Conservation (phyloP, 23 tunicate species). For the Botrylloides violaceus region DNA sequence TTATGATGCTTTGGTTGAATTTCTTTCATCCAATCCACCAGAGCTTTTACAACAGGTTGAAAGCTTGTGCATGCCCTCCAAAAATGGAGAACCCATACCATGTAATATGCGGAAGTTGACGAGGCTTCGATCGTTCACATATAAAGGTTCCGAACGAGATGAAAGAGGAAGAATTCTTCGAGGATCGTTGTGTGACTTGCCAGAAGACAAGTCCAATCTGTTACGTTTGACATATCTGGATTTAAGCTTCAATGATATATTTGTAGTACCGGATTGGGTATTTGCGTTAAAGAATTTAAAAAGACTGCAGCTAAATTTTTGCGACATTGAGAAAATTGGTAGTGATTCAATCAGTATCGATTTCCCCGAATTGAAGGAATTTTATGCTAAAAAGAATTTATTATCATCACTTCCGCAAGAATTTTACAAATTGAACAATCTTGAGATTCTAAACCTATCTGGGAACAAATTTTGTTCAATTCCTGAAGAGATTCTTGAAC, state of each 20-base stretch:
- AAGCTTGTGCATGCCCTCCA: neutral
- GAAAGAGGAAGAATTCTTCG: neutral
- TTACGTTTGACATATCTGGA: neutral
- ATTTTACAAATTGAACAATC: neutral
- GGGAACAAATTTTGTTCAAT: neutral
- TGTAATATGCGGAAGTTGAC: neutral
- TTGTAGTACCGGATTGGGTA: neutral
- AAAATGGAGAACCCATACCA: neutral
- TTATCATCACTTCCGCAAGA: constrained; percentile 9
- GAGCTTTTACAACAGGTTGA: constrained; percentile 11
- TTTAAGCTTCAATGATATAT: constrained; percentile 12
- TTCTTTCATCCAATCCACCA: neutral
- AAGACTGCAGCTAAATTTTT: constrained; percentile 18
- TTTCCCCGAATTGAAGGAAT: neutral
- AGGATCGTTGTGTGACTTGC: neutral
- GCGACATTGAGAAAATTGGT: neutral
- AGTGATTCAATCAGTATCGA: neutral
- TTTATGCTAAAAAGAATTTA: constrained; percentile 8
- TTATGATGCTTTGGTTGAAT: neutral
- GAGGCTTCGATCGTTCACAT: neutral
- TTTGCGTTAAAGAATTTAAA: neutral
- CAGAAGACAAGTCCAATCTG: neutral
- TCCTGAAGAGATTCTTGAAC: neutral
- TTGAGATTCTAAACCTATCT: constrained; percentile 13
- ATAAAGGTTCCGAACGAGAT: constrained; percentile 8